A percentile compares a stretch with the other conserved stretches of the same genome.
phyloP scores from a whole-genome alignment of 2,113 vertebrate species.

The Raja brachyura region DNA sequence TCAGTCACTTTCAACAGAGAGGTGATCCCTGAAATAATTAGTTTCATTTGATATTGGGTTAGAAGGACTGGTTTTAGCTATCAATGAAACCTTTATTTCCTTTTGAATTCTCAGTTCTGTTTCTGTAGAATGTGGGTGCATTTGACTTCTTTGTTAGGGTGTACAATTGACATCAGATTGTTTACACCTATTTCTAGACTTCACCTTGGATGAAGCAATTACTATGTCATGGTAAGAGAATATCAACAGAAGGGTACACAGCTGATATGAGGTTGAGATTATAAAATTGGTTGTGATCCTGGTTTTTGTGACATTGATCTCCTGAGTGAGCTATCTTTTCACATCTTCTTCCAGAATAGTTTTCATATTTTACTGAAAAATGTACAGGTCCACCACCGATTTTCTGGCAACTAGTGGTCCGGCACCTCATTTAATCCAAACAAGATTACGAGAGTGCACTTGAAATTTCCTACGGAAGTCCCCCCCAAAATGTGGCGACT shows the following conservation, averaged over 20 bases:
- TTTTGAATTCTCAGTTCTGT: background rate
- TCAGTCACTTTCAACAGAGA: background rate
- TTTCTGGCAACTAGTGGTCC: too few species aligned
- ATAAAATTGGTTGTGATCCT: slow-evolving; percentile 6
- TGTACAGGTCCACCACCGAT: background rate
- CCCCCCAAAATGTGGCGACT: too few species aligned
- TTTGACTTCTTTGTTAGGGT: slow-evolving; percentile 11
- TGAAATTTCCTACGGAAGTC: too few species aligned
- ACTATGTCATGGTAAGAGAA: slow-evolving; percentile 33
- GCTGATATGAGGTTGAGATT: slow-evolving; percentile 16
- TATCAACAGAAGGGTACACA: slow-evolving; percentile 18
- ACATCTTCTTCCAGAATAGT: background rate
- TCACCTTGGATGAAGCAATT: background rate
- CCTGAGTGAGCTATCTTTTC: slow-evolving; percentile 23
- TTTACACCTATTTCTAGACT: slow-evolving; percentile 36
- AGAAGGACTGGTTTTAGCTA: background rate
- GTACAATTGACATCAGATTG: slow-evolving; percentile 34
- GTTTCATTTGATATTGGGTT: background rate
- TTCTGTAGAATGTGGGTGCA: slow-evolving; percentile 4
- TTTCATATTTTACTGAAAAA: background rate
- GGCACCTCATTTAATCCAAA: too few species aligned
- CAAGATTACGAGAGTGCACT: too few species aligned
- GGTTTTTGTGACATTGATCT: slow-evolving; percentile 4
- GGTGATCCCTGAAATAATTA: too few species aligned
- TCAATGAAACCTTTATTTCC: slow-evolving; percentile 6